Conservation (phyloP, 2,888 invertebrate species). For the Dasysyrphus tricinctus region DNA sequence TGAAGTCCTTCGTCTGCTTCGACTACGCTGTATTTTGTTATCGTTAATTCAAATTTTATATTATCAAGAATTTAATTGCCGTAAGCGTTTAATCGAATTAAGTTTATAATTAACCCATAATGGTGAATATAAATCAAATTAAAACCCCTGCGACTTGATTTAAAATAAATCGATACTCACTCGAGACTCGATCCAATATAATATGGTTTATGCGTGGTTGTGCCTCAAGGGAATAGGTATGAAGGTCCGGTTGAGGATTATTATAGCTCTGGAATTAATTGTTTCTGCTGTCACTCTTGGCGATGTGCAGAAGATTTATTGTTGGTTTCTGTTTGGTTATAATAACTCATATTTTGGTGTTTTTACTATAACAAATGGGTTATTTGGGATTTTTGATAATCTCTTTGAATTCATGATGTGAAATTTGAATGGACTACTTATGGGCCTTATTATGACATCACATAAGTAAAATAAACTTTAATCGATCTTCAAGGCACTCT, state of each 20-base stretch:
- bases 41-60: constrained; percentile 43
- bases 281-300: constrained; percentile 21
- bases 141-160: constrained; percentile 49
- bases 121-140: constrained; percentile 66
- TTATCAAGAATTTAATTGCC: constrained; percentile 63
- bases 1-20: not conserved
- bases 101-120: constrained; percentile 67
- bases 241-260: not conserved
- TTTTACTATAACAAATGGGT: not conserved
- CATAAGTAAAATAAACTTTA: not conserved
- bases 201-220: not conserved
- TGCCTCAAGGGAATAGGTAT: constrained; percentile 15
- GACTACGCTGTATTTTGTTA: not conserved
- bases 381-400: constrained; percentile 1
- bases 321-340: constrained; percentile 4
- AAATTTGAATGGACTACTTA: not conserved
- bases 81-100: constrained; percentile 65
- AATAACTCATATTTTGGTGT: constrained; percentile 12
- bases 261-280: constrained; percentile 3
- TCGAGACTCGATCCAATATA: constrained; percentile 21
- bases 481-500: not conserved
- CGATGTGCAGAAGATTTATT: constrained; percentile 19
- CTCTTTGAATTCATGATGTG: not conserved
- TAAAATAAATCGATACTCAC: constrained; percentile 58
- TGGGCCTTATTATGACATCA: not conserved